Percentiles rank a stretch among this genome's conserved stretches.
These are phyloP conservation scores for Alaudala cheleensis DNA, from an alignment of 2,113 vertebrate genomes.

Conservation along the genomic window DNA sequence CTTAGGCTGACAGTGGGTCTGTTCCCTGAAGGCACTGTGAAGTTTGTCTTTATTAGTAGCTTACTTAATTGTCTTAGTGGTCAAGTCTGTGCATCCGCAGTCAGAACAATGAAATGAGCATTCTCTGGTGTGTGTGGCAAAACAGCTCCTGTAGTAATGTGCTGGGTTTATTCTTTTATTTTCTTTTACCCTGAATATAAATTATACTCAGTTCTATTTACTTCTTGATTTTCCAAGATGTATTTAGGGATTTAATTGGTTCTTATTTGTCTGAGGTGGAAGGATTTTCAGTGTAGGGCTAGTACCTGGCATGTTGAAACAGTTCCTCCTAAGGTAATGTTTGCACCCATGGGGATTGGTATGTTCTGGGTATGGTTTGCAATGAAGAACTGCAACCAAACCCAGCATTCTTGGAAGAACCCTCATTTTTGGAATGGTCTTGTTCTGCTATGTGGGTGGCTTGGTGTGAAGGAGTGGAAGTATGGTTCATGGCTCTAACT, in stretches of 20 bases:
- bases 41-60: not conserved
- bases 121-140: not conserved
- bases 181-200: not conserved
- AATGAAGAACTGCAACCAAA: not conserved
- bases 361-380: not conserved
- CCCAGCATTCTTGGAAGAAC: not conserved
- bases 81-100: not conserved
- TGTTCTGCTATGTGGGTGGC: fast-evolving
- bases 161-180: not conserved
- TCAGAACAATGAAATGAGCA: fast-evolving
- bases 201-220: not conserved
- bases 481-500: not conserved
- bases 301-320: not conserved
- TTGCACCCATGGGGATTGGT: fast-evolving
- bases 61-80: not conserved
- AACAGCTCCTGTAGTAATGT: not conserved
- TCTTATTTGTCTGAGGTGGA: not conserved
- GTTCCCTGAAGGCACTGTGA: not conserved
- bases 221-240: not conserved
- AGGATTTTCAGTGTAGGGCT: not conserved
- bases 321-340: not conserved
- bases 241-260: not conserved
- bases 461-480: not conserved
- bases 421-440: not conserved
- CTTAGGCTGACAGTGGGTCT: not conserved